Percentiles rank a stretch among this genome's conserved stretches.
phyloP scores from a whole-genome alignment of 2,888 invertebrate genomes.

The Lottia gigantea region DNA sequence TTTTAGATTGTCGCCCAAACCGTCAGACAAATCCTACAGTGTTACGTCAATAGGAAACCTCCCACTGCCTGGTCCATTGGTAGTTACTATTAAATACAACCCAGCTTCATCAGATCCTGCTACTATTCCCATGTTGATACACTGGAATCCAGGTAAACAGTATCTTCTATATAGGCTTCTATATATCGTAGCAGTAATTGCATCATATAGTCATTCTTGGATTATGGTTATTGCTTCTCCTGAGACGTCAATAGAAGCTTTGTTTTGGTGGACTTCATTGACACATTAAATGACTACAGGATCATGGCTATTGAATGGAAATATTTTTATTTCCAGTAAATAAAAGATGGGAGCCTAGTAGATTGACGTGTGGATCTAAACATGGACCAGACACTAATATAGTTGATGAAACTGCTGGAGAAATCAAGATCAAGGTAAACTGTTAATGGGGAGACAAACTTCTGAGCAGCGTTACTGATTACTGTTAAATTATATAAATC shows the following conservation, averaged over 20 bases:
- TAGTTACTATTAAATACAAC: conserved; percentile 20
- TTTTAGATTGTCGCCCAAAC: conserved; percentile 8
- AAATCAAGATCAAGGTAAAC: conserved; percentile 24
- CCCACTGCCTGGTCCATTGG: conserved; percentile 25
- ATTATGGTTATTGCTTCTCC: too few species aligned
- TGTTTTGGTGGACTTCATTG: too few species aligned
- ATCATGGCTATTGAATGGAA: too few species aligned
- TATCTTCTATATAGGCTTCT: too few species aligned
- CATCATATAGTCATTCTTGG: too few species aligned
- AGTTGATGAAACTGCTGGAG: conserved; percentile 2
- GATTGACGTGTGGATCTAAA: conserved; percentile 21
- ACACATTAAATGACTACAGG: too few species aligned
- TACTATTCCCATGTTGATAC: conserved; percentile 21
- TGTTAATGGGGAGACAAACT: too few species aligned
- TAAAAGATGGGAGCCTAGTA: conserved; percentile 26
- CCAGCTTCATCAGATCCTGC: conserved; percentile 12
- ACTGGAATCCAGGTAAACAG: conserved; percentile 31
- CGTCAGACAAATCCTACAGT: conserved; percentile 22
- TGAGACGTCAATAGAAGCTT: too few species aligned
- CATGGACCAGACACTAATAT: conserved; percentile 21
- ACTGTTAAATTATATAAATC: too few species aligned
- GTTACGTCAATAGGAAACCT: conserved; percentile 25
- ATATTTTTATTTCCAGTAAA: neutral
- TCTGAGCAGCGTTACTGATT: too few species aligned
- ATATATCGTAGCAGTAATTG: too few species aligned